phyloP scores from a whole-genome alignment of 2,113 vertebrate species.

The Rhabdomys dilectus region DNA sequence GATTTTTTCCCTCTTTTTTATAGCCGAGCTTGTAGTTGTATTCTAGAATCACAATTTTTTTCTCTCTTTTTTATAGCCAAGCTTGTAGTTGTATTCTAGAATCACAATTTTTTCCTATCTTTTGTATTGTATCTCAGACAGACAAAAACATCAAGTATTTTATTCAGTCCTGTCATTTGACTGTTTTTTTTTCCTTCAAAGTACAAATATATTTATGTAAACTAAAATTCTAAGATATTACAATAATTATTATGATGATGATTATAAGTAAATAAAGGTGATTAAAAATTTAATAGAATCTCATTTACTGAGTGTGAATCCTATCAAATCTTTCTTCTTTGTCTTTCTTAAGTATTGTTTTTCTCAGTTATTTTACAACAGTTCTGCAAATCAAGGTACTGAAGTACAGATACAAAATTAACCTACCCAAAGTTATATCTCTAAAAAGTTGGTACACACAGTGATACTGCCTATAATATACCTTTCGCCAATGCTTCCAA shows the following conservation, averaged over 20 bases:
- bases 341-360: neutral
- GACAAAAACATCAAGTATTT: neutral
- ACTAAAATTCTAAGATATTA: neutral
- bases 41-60: neutral
- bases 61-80: neutral
- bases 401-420: neutral
- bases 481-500: neutral
- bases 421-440: neutral
- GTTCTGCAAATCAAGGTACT: neutral
- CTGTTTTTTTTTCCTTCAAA: neutral
- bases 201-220: neutral
- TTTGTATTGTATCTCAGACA: neutral
- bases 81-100: neutral
- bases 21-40: neutral
- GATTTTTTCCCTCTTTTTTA: neutral
- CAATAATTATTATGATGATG: neutral
- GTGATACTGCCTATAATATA: neutral
- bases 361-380: neutral
- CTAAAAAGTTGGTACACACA: neutral
- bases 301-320: neutral
- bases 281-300: neutral
- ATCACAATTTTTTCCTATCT: neutral
- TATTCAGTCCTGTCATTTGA: neutral
- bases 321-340: conserved; percentile 8
- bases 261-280: neutral